Conservation (phyloP, 2,888 invertebrate genomes). For the Caenorhabditis sp. region DNA sequence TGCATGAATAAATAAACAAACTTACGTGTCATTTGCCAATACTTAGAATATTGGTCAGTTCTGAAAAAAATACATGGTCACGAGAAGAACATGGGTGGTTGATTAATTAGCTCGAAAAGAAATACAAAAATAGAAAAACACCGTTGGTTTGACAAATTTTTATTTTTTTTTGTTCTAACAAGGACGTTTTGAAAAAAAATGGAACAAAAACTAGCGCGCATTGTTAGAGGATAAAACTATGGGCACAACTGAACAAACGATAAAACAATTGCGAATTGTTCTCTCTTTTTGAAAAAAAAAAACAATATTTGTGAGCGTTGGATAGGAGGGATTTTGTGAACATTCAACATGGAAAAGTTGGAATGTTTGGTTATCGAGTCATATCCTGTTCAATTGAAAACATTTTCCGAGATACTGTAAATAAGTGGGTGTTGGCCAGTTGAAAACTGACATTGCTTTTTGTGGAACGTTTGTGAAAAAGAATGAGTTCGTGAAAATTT, state of each 20-base stretch:
- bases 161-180: not conserved
- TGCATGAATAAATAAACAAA: not conserved
- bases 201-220: constrained; percentile 2
- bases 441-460: too few species aligned
- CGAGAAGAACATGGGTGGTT: not conserved
- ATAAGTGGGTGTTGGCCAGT: too few species aligned
- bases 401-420: too few species aligned
- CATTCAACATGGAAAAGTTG: too few species aligned
- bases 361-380: too few species aligned
- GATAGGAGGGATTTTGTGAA: not conserved
- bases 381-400: too few species aligned
- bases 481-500: too few species aligned
- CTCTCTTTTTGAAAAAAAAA: constrained; percentile 3
- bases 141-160: not conserved
- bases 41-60: not conserved
- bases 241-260: constrained; percentile 36
- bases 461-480: too few species aligned
- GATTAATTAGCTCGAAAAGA: not conserved
- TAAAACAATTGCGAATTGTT: constrained; percentile 33
- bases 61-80: not conserved
- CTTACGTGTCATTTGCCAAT: constrained; percentile 16
- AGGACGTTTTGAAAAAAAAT: not conserved
- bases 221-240: constrained; percentile 1
- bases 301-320: not conserved
- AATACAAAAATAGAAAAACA: constrained; percentile 6